Base-by-base conservation (phyloP, 2,888 invertebrate genomes). In the Epinotia bilunana region DNA sequence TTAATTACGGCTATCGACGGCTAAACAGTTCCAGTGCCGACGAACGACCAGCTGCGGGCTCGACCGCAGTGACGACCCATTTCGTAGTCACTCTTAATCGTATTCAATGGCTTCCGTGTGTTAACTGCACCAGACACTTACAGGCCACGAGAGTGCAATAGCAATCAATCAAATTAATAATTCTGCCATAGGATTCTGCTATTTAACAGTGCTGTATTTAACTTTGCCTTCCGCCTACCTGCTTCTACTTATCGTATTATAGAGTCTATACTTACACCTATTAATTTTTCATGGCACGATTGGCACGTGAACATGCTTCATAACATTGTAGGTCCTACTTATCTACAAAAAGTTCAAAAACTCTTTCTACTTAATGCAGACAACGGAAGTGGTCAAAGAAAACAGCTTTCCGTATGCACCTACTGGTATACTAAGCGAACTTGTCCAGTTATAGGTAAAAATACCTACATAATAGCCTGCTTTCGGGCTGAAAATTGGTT, bases 1-100 rank as follows among this genome's bases (percentile, higher is more conserved):
- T 73, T 77, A 78, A 77, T 76, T 74, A 63, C 71, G 43, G 71
- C 67, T 55, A 76, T 76, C 72, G 64, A 28, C 60, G 64, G 69
- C 72, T 69, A 76, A 63, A 72, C 61, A 46, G 69, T 46, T 23
- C 43, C 20, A 74, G 58, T 53, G 65, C 61, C 61, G 67, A 33
- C 70, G 69, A 67, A 60, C 43, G 60, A 33, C 64, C 64, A 65
- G 60, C 60, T 65, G 60, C 61, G n/a, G 28, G 61, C 33, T n/a
- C 28, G 7, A 46, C 33, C 60, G 49, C 28, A 61, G 16, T 33
- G n/a, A 16, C 33, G 18, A 70, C 61, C 18, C 61, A 62, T 53
- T 60, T 70, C 49, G 49, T 46, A 60, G 28, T 60, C 28, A 60
- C 60, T 67, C 60, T 23, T 63, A 55, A 55, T 71, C 55, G 43